phyloP scores from a whole-genome alignment of 2,888 invertebrate genomes.

The Vannuccia rotundouncinata region DNA sequence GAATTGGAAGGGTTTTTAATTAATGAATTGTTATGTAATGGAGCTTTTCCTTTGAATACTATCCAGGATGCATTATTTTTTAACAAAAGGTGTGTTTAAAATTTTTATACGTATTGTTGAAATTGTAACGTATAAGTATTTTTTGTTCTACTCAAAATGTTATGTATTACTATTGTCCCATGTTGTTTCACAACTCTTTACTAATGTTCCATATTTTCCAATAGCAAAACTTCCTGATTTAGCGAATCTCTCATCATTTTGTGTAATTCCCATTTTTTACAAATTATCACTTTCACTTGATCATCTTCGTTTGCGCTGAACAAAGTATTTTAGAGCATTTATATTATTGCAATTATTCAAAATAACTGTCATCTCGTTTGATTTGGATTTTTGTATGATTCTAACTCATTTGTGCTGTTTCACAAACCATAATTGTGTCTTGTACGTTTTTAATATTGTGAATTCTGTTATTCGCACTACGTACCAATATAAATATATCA shows the following conservation, averaged over 20 bases:
- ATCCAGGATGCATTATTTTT: not conserved
- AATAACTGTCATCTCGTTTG: not conserved
- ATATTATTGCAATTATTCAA: not conserved
- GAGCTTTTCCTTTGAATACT: not conserved
- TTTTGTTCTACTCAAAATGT: not conserved
- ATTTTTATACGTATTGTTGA: not conserved
- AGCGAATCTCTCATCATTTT: not conserved
- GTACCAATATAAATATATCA: no score
- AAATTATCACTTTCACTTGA: not conserved
- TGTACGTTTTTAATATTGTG: not conserved
- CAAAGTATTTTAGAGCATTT: not conserved
- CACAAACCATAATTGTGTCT: not conserved
- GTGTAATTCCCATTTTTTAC: not conserved
- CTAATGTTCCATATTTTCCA: not conserved
- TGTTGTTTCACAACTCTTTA: not conserved
- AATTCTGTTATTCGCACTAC: no score
- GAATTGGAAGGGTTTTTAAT: not conserved
- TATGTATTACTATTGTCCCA: not conserved
- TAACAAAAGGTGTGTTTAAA: not conserved
- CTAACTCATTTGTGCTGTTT: not conserved
- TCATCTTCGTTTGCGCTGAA: not conserved
- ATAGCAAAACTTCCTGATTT: not conserved
- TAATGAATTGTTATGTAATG: not conserved
- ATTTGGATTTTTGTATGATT: not conserved
- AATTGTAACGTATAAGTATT: not conserved